Base-by-base conservation (phyloP, 2,113 vertebrate species). In the Gallinago paraguaiae region DNA sequence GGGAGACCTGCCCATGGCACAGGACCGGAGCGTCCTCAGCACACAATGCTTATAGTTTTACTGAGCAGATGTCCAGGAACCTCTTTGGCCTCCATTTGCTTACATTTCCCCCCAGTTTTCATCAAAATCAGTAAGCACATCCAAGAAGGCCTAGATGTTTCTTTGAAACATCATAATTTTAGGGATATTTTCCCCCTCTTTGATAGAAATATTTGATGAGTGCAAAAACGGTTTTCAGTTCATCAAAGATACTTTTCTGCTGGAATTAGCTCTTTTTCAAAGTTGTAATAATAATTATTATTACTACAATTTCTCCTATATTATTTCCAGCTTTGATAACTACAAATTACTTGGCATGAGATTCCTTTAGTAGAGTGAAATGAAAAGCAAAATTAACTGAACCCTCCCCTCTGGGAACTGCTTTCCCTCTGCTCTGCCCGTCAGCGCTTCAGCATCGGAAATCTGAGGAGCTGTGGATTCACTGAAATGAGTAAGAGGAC, bases 241-340 rank as follows among this genome's bases (percentile, higher is more conserved):
- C 17, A 57, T 61, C 27, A 78, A 82, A 93, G 51, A 39, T 17
- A 37, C 3, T 86, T 88, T 83, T 82, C 57, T 89, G 57, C 77
- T 76, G 63, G 27, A 86, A 89, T 83, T 76, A 67, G 57, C 43
- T 67, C 46, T 71, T 91, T 91, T 88, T 67, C 51, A 63, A 63
- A 72, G 27, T 11, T 56, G 19, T 27, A 64, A 65, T 72, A 17
- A 68, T 87, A 3, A 82, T n/a, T 25, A 64, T 60, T 74, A 88
- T 70, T 82, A 54, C 53, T 54, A 41, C 17, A 56, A 20, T 67
- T 92, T 80, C 33, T 75, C 51, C 51, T 51, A 7, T 50, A 48
- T 82, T 57, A 88, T 86, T 88, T 86, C 25, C 53, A 61, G 33
- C 35, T 86, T 91, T 74, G 90, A 46, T 79, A 91, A 79, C 19